phyloP scores from a whole-genome alignment of 1,140 invertebrate species.

The Panagrolaimus sp. region DNA sequence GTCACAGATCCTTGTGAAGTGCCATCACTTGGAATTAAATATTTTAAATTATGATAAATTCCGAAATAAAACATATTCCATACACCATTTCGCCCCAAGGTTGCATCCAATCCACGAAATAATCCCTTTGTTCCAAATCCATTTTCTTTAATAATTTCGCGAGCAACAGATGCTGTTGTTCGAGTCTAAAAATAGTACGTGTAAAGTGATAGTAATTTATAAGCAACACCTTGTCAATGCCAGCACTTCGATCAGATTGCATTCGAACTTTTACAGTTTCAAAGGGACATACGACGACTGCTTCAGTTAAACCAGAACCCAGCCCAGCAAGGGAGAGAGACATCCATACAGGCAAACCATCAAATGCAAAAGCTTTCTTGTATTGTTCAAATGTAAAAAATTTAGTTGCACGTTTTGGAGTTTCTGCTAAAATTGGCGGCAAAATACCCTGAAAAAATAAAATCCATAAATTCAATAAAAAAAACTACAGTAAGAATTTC shows the following conservation, averaged over 20 bases:
- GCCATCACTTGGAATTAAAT: constrained; percentile 68
- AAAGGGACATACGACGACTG: constrained; percentile 82
- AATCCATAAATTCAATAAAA: constrained; percentile 67
- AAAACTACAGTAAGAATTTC: constrained; percentile 62
- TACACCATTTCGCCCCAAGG: constrained; percentile 76
- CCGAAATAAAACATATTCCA: constrained; percentile 91
- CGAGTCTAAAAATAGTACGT: constrained; percentile 2
- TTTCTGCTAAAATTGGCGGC: constrained; percentile 85
- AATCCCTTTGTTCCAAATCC: constrained; percentile 73
- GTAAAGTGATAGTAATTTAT: not conserved
- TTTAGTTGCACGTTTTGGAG: constrained; percentile 84
- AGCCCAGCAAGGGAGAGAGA: constrained; percentile 76
- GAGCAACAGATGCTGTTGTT: constrained; percentile 64
- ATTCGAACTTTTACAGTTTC: constrained; percentile 84
- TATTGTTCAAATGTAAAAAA: constrained; percentile 89
- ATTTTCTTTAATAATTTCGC: constrained; percentile 69
- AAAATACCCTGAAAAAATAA: constrained; percentile 78
- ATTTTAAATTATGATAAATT: constrained; percentile 83
- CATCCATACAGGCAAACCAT: constrained; percentile 27
- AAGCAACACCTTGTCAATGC: constrained; percentile 62
- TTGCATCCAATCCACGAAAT: constrained; percentile 80
- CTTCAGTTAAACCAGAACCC: constrained; percentile 78
- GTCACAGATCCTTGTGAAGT: constrained; percentile 68
- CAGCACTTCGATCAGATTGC: constrained; percentile 68
- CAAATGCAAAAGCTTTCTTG: constrained; percentile 71